These are phyloP conservation scores for Platalea minor DNA, from an alignment of 2,797 vertebrate genomes.

Conservation along the genomic window DNA sequence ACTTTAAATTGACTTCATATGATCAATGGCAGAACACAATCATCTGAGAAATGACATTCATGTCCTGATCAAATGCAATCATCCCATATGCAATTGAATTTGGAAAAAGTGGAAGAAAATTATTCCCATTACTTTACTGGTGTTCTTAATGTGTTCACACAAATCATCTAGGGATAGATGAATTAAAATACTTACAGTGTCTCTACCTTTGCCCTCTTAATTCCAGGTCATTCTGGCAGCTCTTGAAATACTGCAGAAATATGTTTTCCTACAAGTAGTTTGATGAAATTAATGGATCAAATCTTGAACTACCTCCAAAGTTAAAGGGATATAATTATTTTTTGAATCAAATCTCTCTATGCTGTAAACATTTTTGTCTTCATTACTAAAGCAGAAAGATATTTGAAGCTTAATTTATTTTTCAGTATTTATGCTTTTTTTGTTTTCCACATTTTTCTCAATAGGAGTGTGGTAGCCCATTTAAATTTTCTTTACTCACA, in stretches of 20 bases:
- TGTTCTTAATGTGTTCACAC: neutral
- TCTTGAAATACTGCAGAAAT: neutral
- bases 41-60: constrained; percentile 17
- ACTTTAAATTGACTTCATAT: constrained; percentile 12
- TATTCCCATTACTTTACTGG: constrained; percentile 1
- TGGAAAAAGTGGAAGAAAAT: constrained; percentile 18
- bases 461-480: neutral
- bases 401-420: neutral
- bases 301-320: neutral
- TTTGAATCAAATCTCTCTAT: neutral
- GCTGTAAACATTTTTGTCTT: constrained; percentile 7
- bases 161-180: neutral
- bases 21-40: constrained; percentile 32
- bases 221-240: constrained; percentile 1
- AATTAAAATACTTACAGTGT: constrained; percentile 1
- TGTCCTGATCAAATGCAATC: constrained; percentile 28
- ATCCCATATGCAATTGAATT: constrained; percentile 1
- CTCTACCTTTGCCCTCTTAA: neutral
- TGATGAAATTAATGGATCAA: neutral
- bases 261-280: neutral
- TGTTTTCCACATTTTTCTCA: neutral
- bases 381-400: neutral
- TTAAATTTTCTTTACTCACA: neutral
- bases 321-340: neutral
- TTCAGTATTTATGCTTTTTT: neutral